Evolutionary conservation across 2,797 vertebrate species (phyloP).

Genomic region (Selene dorsalis): DNA sequence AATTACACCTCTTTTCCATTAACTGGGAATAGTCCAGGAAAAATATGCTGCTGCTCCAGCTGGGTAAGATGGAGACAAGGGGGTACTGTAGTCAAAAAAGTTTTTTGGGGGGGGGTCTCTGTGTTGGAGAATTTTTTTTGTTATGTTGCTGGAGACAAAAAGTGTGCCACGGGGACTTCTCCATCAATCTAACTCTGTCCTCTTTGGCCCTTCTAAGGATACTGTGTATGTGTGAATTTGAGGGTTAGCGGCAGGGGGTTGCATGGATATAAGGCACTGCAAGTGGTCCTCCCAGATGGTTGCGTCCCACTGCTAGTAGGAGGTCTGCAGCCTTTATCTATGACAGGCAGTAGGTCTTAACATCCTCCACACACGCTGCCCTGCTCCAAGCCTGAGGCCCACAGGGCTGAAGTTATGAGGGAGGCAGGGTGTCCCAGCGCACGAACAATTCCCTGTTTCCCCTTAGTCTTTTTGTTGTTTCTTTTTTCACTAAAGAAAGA

Average conservation of each 20-base stretch:
- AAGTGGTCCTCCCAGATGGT: slow-evolving; percentile 82
- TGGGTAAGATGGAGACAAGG: slow-evolving; percentile 40
- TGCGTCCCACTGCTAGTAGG: slow-evolving; percentile 69
- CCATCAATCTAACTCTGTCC: slow-evolving; percentile 70
- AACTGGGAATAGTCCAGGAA: slow-evolving; percentile 43
- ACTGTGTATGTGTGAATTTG: slow-evolving; percentile 53
- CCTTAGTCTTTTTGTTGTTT: slow-evolving; percentile 30
- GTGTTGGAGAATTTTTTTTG: no score
- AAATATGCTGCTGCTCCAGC: slow-evolving; percentile 40
- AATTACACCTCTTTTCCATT: slow-evolving; percentile 51
- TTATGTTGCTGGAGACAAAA: slow-evolving; percentile 63
- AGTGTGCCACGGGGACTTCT: slow-evolving; percentile 69
- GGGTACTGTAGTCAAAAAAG: slow-evolving; percentile 15
- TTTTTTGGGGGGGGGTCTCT: no score
- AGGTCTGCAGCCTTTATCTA: slow-evolving; percentile 78
- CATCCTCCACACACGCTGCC: slow-evolving; percentile 65
- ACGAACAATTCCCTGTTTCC: slow-evolving; percentile 63
- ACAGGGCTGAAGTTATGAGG: slow-evolving; percentile 53
- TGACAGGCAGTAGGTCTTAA: slow-evolving; percentile 73
- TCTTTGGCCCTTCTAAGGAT: slow-evolving; percentile 54
- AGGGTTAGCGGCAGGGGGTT: slow-evolving; percentile 37
- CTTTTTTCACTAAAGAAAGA: slow-evolving; percentile 36
- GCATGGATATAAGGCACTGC: slow-evolving; percentile 64
- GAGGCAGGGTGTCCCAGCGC: slow-evolving; percentile 55
- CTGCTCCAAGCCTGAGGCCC: slow-evolving; percentile 58